Conservation (phyloP, 2,113 vertebrate species). For the Corythaeola cristata region DNA sequence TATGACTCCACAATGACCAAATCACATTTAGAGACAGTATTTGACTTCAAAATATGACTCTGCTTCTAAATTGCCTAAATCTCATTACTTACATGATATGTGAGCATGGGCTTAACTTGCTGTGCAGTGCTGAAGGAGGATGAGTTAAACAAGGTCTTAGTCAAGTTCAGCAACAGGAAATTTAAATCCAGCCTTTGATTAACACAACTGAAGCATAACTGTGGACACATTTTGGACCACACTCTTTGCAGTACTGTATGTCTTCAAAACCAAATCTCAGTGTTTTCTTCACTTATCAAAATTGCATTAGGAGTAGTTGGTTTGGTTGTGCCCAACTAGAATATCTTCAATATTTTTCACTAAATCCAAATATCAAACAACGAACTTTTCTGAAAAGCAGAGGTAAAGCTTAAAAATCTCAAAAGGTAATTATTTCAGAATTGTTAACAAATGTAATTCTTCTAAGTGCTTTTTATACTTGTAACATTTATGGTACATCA, state of each 20-base stretch:
- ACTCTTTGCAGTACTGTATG: background rate
- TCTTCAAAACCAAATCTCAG: background rate
- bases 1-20: background rate
- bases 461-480: conserved; percentile 50
- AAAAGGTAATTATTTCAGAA: conserved; percentile 27
- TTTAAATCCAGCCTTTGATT: background rate
- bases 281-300: background rate
- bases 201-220: background rate
- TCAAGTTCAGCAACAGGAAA: background rate
- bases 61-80: background rate
- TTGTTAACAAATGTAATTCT: conserved; percentile 42
- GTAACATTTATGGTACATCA: conserved; percentile 51
- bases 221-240: background rate
- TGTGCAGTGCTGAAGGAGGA: background rate
- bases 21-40: background rate
- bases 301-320: background rate
- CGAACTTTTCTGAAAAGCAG: background rate
- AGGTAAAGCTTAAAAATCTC: background rate
- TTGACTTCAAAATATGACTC: background rate
- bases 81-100: background rate
- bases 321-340: background rate
- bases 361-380: background rate
- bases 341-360: background rate
- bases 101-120: background rate
- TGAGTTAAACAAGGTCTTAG: background rate